Base-by-base conservation (phyloP, 2,797 vertebrate genomes). In the Macropodus opercularis region DNA sequence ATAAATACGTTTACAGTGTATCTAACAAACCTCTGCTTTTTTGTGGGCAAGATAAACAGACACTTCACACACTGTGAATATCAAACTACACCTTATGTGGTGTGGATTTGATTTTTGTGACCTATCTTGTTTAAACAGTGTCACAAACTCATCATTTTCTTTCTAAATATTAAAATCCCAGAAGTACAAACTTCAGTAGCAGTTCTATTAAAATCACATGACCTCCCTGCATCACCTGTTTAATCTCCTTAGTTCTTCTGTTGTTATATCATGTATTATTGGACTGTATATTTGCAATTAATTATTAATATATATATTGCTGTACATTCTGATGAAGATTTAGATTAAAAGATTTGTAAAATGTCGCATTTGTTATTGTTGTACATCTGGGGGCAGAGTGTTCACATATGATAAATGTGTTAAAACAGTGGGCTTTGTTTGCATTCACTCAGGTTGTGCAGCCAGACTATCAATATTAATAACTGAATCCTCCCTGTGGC, bases 321-420 rank as follows among this genome's bases (percentile, higher is more conserved):
- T 90, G 85, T 90, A 89, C 72, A 90, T 87, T 85, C 71, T 76
- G 64, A 87, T 85, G 70, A 69, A 83, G 82, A 81, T 84, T 87
- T 89, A 87, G 86, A 91, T 84, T 90, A 90, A 90, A 91, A 83
- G 85, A 83, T 84, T 90, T 87, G 77, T 72, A 83, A 86, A 88
- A 85, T 77, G 58, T 53, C 40, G 68, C 23, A 50, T 49, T 41
- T 23, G 39, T 54, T 18, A 21, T 46, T 71, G 55, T 66, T 12
- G 2, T 52, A 8, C 36, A 15, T 61, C 18, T 53, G 22, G 6
- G 21, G 18, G 32, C 2, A 19, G 12, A 31, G 36, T 46, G 69
- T 35, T 72, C 9, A 34, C 19, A 19, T 38, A 6, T 43, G 9
- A 29, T 26, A 5, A 26, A 54, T 46, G 44, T 58, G 39, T 17